Evolutionary conservation across 2,888 invertebrate genomes (phyloP), one percentile per base, ranked within the genome.

Genomic region (Apamea sordens): DNA sequence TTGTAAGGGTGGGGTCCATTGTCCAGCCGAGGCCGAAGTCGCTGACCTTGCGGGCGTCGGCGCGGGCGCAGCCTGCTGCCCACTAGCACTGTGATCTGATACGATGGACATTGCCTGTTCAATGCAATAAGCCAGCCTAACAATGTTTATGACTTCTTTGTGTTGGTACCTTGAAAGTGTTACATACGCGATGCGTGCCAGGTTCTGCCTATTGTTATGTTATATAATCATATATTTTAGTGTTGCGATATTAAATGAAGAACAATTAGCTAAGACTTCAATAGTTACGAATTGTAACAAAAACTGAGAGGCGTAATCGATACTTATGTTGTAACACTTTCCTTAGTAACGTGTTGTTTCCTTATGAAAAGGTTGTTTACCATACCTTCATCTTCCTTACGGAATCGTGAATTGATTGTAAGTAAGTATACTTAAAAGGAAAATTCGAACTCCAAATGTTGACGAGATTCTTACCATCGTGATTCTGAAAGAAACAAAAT

Each of bases 21-120:
- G 94, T 93, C 93, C 94, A 93, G 91, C 84, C 85, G 86, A 85
- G 90, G 89, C 89, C 89, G 90, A 91, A 94, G 96, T 96, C 96
- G 96, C 94, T 95, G 96, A 96, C 96, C 96, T 96, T 96, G 95
- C 91, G 90, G 89, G 86, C 89, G 87, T 88, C 91, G 71, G 73
- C 80, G 73, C 85, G 56, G 75, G 91, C 89, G 86, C 86, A 86
- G 89, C 44, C 76, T 71, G 86, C 86, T 86, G 84, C 88, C 79
- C 92, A 91, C 93, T 92, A 91, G 91, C 89, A 83, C 80, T 73
- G 82, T 85, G 84, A 84, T 83, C 86, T 86, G 88, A 89, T 90
- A 89, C 89, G 88, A 90, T 89, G 85, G 85, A 84, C 87, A 86
- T 76, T 63, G 82, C 82, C 82, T 84, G 84, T 47, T 88, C 85